A percentile compares a stretch with the other conserved stretches of the same genome.
Conservation (phyloP, 2,113 vertebrate species). For the Erythrolamprus reginae region DNA sequence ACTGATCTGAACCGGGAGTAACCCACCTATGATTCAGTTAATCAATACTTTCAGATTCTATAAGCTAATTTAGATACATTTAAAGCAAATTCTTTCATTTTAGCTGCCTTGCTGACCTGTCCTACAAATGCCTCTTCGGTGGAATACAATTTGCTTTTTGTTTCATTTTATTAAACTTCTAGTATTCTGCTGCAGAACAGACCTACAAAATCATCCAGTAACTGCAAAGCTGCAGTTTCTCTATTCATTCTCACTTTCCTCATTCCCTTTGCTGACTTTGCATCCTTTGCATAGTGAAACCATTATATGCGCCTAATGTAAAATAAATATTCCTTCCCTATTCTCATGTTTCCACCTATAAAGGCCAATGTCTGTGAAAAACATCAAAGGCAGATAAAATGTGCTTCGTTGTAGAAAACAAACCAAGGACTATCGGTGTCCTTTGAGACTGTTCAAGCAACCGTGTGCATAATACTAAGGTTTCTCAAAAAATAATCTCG, state of each 20-base stretch:
- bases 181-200: constrained; percentile 17
- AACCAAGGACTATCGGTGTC: constrained; percentile 57
- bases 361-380: constrained; percentile 59
- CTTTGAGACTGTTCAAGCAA: constrained; percentile 36
- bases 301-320: constrained; percentile 50
- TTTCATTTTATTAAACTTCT: neutral
- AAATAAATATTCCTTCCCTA: constrained; percentile 63
- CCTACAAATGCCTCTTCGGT: neutral
- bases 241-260: constrained; percentile 42
- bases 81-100: neutral
- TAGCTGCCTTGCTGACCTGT: neutral
- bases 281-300: constrained; percentile 32
- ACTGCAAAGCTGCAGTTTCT: constrained; percentile 32
- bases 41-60: neutral
- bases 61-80: neutral
- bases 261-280: constrained; percentile 44
- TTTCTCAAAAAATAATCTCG: constrained; percentile 8
- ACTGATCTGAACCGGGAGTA: no score
- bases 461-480: neutral
- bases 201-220: constrained; percentile 45
- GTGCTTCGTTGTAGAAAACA: constrained; percentile 44
- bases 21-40: neutral
- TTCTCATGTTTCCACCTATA: constrained; percentile 62
- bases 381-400: constrained; percentile 61
- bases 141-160: constrained; percentile 15